Conservation (phyloP, 64 coral and sea anemone species). For the Cladopsammia gracilis region DNA sequence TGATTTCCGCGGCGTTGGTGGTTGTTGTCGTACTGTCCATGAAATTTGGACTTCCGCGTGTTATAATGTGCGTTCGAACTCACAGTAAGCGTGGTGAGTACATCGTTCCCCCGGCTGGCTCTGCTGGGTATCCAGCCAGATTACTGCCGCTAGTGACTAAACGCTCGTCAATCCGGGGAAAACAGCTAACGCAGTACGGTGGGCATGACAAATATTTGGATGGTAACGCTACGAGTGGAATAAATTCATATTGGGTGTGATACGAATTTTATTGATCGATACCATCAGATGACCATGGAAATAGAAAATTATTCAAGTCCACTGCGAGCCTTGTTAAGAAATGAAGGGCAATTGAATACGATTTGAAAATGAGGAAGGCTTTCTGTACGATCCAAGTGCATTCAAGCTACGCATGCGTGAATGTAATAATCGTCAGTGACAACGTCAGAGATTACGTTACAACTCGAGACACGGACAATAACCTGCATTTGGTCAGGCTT, state of each 20-base stretch:
- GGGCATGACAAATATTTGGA: conserved; percentile 25
- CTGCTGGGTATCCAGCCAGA: conserved; percentile 71
- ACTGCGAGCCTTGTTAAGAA: too few species aligned
- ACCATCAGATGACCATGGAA: too few species aligned
- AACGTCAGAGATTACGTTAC: too few species aligned
- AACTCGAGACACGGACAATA: too few species aligned
- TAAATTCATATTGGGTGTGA: conserved; percentile 92
- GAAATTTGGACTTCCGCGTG: conserved; percentile 72
- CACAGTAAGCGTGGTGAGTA: conserved; percentile 96
- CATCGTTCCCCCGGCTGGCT: conserved; percentile 69
- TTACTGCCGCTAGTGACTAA: conserved; percentile 75
- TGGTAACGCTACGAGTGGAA: conserved; percentile 36
- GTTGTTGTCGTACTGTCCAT: conserved; percentile 66
- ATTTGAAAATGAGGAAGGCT: too few species aligned
- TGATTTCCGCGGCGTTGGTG: conserved; percentile 78
- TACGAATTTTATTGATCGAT: background rate
- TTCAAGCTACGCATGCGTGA: too few species aligned
- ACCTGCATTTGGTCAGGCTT: too few species aligned
- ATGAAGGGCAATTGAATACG: too few species aligned
- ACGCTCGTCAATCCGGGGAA: conserved; percentile 29
- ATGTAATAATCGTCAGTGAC: too few species aligned
- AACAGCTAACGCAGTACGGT: conserved; percentile 46
- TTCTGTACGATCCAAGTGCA: too few species aligned
- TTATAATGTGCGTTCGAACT: conserved; percentile 81
- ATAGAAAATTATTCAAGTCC: too few species aligned